A percentile compares a stretch with the other conserved stretches of the same genome.
Conservation (phyloP, 2,888 invertebrate genomes). For the Cataglyphis cursor region DNA sequence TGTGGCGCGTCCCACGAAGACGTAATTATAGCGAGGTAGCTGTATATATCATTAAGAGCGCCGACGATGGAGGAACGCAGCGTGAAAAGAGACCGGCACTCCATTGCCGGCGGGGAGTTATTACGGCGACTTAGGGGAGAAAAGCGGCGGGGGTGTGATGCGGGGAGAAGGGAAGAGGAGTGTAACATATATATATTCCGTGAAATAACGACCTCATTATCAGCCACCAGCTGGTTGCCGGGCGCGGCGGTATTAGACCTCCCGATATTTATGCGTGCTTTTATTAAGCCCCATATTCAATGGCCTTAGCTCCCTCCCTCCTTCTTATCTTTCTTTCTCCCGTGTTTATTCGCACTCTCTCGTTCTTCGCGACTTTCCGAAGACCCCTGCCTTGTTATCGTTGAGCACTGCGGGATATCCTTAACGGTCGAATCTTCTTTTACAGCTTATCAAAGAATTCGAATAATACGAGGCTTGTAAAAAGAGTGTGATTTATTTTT, state of each 20-base stretch:
- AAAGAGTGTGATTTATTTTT: constrained; percentile 13
- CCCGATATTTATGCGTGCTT: constrained; percentile 81
- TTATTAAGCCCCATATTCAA: constrained; percentile 77
- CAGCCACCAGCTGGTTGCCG: constrained; percentile 79
- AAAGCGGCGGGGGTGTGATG: constrained; percentile 30
- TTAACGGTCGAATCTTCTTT: constrained; percentile 37
- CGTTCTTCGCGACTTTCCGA: constrained; percentile 55
- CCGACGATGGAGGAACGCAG: constrained; percentile 12
- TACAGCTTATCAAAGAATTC: constrained; percentile 18
- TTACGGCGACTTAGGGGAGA: constrained; percentile 64
- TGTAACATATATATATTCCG: constrained; percentile 47
- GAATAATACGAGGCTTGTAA: not conserved
- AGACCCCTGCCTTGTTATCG: constrained; percentile 35
- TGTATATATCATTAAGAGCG: constrained; percentile 61
- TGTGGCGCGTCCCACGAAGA: not conserved
- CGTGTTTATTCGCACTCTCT: constrained; percentile 5
- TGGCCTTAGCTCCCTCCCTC: constrained; percentile 37
- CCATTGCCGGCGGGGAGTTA: constrained; percentile 63
- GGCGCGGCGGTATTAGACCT: constrained; percentile 75
- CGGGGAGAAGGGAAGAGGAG: not conserved
- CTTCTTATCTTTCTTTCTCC: not conserved
- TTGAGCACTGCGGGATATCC: constrained; percentile 44
- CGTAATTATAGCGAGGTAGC: constrained; percentile 53
- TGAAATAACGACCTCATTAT: constrained; percentile 84
- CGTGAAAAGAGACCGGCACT: constrained; percentile 55